Evolutionary conservation across 2,888 invertebrate genomes (phyloP), one percentile per base, ranked within the genome.

Genomic region (Esperia sulphurella): DNA sequence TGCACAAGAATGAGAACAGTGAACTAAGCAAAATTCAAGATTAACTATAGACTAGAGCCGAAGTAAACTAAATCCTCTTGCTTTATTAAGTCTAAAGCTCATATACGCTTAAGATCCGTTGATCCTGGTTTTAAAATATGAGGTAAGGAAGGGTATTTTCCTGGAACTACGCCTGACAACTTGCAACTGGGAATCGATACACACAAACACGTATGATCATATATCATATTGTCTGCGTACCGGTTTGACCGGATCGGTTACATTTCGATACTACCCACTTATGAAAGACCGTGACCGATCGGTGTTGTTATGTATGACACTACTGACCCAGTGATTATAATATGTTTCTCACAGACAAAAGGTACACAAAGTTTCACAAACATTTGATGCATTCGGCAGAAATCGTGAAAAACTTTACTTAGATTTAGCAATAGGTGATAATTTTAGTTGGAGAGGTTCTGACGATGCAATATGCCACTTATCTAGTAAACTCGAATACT

Each of bases 211-310:
- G 21, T 21, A 21, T 21, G 5, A 33, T 3, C 33, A 33, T 1
- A 4, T 33, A 14, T 5, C 46, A 46, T 50, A 52, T 37, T 43
- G 45, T 46, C 44, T 29, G 9, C 21, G 38, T 47, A 55, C 53
- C 57, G 46, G 57, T 56, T 51, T 39, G 10, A 49, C 52, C 47
- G 59, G 62, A 68, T 53, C 45, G 44, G 47, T 55, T 59, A 42
- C 58, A 54, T 57, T 51, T 44, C 33, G 45, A 3, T 14, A 14
- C 39, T 28, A 14, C n/a, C 21, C 52, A 57, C 61, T 64, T 59
- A 52, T 63, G 64, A 61, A 66, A 67, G 74, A 69, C 76, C 77
- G 53, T 79, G 79, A 75, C 79, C 79, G 68, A 66, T 61, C 62
- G 61, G 64, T 64, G 64, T 61, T 49, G 61, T 67, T 60, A 61